phyloP scores from a whole-genome alignment of 2,113 vertebrate species.

The Colistium nudipinnis region DNA sequence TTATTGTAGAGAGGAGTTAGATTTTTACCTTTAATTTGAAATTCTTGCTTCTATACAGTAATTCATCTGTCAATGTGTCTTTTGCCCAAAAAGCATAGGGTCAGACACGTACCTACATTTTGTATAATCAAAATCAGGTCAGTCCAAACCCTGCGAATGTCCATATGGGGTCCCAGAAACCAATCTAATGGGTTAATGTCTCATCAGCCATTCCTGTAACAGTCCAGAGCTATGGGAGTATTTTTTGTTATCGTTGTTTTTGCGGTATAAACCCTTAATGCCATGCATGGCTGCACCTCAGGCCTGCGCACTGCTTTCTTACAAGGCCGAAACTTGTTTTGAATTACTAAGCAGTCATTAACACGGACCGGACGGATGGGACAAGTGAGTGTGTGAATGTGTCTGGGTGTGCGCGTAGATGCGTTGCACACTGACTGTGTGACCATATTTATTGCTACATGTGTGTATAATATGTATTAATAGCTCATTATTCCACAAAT shows the following conservation, averaged over 20 bases:
- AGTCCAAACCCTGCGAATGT: conserved; percentile 10
- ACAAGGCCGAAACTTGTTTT: conserved; percentile 63
- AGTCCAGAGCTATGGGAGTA: conserved; percentile 55
- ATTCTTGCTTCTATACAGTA: not conserved
- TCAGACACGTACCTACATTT: conserved; percentile 8
- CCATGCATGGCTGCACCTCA: conserved; percentile 73
- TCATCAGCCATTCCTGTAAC: conserved; percentile 72
- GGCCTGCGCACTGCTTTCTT: conserved; percentile 51
- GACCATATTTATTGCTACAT: not conserved
- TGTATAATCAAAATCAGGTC: conserved; percentile 36
- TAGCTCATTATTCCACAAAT: conserved; percentile 6
- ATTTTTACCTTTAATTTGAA: not conserved
- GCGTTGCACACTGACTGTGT: conserved; percentile 3
- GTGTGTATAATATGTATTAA: conserved; percentile 8
- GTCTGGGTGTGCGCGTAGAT: conserved; percentile 5
- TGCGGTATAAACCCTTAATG: conserved; percentile 72
- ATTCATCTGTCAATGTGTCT: not conserved
- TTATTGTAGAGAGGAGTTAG: not conserved
- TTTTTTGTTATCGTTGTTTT: conserved; percentile 70
- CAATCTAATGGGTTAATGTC: conserved; percentile 73
- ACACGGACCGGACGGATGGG: conserved; percentile 1
- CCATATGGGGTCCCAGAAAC: conserved; percentile 30
- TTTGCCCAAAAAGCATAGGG: not conserved
- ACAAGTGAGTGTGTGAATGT: not conserved
- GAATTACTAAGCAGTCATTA: conserved; percentile 78